Base-by-base conservation (phyloP, 2,888 invertebrate species). In the Drosophila meridionalis region DNA sequence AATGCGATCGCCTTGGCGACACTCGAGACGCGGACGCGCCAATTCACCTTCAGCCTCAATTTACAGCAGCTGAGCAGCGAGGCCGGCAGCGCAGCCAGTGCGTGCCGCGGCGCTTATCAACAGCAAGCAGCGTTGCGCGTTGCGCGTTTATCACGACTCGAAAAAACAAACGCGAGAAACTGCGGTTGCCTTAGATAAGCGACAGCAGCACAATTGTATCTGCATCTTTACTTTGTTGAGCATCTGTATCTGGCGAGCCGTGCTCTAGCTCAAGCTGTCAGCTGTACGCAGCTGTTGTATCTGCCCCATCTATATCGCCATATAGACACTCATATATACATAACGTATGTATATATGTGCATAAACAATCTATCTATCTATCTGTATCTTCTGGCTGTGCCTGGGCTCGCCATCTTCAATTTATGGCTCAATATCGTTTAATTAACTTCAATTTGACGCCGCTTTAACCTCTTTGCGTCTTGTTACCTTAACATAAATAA, bases 371-470 rank as follows among this genome's bases (percentile, higher is more conserved):
- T 57, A 56, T 36, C 36, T 61, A 36, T 42, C 36, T 61, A 36
- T 42, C 58, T 64, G 43, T 45, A 14, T 56, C 28, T 42, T 20
- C 32, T 26, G 30, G 40, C 40, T 40, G 34, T 11, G 36, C 42
- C 5, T 43, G 56, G 34, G 14, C n/a, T 40, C 20, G 59, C 42
- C 40, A 12, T 59, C 47, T 58, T 61, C 79, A 79, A 67, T 82
- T 82, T 62, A 65, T 65, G 40, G 45, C 69, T 65, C 57, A 73
- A 72, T 80, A 70, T 56, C 65, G 55, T 80, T 80, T 83, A 90
- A 87, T 90, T 76, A 84, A 89, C 79, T 87, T 76, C 66, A 90
- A 85, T 90, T 90, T 90, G 59, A 89, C 78, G 89, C 87, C 38
- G 58, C 48, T 57, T 56, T 55, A 47, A 56, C 40, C 59, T 59